Evolutionary conservation across 2,113 vertebrate genomes (phyloP).

Genomic region (Microcebus tavaratra): DNA sequence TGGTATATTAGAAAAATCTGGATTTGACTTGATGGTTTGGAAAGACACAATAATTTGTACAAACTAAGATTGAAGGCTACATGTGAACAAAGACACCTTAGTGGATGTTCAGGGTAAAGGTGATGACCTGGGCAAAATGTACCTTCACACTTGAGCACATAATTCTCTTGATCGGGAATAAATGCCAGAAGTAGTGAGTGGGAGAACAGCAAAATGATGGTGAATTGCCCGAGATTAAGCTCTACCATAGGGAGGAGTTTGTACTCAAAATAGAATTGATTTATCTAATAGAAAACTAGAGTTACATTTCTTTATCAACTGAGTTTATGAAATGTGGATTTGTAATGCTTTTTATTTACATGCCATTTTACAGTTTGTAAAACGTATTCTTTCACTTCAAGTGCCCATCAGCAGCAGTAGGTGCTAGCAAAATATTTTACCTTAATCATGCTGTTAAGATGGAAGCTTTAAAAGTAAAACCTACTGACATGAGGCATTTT

Average conservation of each 20-base stretch:
- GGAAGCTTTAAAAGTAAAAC: background rate
- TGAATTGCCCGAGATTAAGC: background rate
- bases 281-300: background rate
- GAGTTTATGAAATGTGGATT: background rate
- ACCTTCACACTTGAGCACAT: background rate
- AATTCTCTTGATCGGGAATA: background rate
- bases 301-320: background rate
- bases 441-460: background rate
- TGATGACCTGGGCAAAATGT: background rate
- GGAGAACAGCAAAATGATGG: background rate
- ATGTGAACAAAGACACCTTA: background rate
- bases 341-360: background rate
- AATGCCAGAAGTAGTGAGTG: background rate
- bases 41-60: background rate
- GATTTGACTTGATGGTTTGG: background rate
- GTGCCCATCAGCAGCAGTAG: background rate
- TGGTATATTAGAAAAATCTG: background rate
- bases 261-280: background rate
- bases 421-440: background rate
- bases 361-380: background rate
- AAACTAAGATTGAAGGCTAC: background rate
- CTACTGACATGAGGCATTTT: background rate
- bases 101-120: background rate
- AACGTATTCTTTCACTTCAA: background rate
- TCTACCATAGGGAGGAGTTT: background rate